Conservation (phyloP, 2,113 vertebrate species). For the Agelaius phoeniceus region DNA sequence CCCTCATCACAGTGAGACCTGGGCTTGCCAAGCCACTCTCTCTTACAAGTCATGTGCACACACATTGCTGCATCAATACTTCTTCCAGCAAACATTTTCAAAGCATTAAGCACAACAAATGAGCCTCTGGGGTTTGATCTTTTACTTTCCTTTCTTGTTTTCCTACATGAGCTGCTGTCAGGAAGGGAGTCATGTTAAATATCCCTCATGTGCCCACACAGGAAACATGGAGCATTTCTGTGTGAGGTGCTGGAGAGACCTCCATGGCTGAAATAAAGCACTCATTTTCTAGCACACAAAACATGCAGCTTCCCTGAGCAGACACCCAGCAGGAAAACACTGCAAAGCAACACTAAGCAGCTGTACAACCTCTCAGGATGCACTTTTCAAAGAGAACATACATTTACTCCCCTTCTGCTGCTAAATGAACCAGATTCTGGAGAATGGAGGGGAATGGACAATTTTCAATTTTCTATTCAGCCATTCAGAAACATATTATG, state of each 20-base stretch:
- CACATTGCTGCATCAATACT: background rate
- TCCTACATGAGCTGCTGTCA: background rate
- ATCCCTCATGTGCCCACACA: background rate
- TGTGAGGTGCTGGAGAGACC: background rate
- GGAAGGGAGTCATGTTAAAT: background rate
- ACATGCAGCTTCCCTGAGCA: background rate
- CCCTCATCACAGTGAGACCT: accelerated
- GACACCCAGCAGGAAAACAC: background rate
- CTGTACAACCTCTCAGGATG: background rate
- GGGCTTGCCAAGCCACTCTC: background rate
- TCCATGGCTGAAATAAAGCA: background rate
- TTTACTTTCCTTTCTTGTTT: background rate
- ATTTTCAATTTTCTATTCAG: background rate
- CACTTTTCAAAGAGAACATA: background rate
- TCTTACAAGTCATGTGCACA: background rate
- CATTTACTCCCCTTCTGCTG: background rate
- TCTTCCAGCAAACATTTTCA: constrained; percentile 2
- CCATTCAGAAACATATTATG: background rate
- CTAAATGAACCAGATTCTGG: background rate
- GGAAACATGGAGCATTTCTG: background rate
- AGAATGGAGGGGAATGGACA: accelerated
- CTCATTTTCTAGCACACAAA: background rate
- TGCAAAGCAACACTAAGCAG: background rate
- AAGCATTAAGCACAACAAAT: constrained; percentile 7
- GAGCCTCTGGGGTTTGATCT: background rate